Base-by-base conservation (phyloP, 2,797 vertebrate genomes). In the Syndactyla subalaris region DNA sequence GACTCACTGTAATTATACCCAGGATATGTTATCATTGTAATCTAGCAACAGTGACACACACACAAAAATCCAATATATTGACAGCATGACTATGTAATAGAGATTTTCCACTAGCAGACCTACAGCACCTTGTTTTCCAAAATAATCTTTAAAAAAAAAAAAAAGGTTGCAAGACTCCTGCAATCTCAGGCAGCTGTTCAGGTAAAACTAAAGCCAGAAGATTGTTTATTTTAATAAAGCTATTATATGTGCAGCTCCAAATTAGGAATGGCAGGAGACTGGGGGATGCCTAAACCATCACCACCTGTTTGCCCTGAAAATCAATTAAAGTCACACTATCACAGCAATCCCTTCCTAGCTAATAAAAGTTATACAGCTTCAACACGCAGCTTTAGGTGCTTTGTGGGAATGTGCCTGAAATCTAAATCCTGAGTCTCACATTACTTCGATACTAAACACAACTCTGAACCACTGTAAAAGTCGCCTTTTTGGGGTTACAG, bases 171-270 rank as follows among this genome's bases (percentile, higher is more conserved):
- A 91, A 90, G 94, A 61, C 27, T 91, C 95, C 70, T 6, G 67
- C 83, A 91, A 85, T 80, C 91, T 92, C 95, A 96, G 81, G 94
- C 97, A 98, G 95, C 96, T 97, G 97, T 92, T 96, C 95, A 97
- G 95, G 95, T 96, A 96, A 93, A 93, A 96, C 85, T 62, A 80
- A 91, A 93, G 96, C 94, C 93, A 95, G 92, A 89, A 93, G 89
- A 97, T 46, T 96, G 96, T 97, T 97, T 97, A 95, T 97, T 98
- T 97, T 97, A 98, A 97, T 97, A 97, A 97, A 98, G 97, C 93
- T 92, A 95, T 96, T 95, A 83, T 65, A 95, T 14, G 89, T 58
- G 59, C 78, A 89, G 77, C 65, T 96, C 83, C 95, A 96, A 97
- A 97, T 97, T 93, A 95, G 96, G 92, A 96, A 94, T 94, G 97